These are phyloP conservation scores for Hypomecis atomaria DNA, from an alignment of 2,888 invertebrate genomes.

Conservation along the genomic window DNA sequence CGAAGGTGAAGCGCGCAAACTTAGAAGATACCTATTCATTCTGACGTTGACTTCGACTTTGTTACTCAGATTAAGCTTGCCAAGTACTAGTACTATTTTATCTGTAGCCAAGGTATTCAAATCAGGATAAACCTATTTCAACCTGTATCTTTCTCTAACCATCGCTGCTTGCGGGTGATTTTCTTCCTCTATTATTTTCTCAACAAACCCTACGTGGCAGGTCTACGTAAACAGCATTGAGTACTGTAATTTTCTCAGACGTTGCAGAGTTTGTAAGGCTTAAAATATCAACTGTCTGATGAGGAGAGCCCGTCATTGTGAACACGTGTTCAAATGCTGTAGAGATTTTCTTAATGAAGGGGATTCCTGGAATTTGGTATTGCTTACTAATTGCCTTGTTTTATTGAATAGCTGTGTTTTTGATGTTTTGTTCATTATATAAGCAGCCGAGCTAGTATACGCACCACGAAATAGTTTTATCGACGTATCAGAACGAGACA, in stretches of 20 bases:
- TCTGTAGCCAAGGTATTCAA: background rate
- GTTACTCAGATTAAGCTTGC: background rate
- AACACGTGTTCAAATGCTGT: conserved; percentile 10
- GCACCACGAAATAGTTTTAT: no score
- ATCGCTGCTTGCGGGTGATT: conserved; percentile 37
- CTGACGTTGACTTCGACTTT: background rate
- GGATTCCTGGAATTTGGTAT: conserved; percentile 7
- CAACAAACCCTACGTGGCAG: conserved; percentile 41
- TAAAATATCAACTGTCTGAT: conserved; percentile 25
- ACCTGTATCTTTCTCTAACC: conserved; percentile 12
- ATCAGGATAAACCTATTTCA: background rate
- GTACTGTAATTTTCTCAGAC: conserved; percentile 44
- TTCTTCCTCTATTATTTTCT: conserved; percentile 46
- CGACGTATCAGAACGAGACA: no score
- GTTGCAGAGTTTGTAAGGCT: conserved; percentile 21
- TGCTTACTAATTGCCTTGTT: background rate
- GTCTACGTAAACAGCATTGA: conserved; percentile 40
- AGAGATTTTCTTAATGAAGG: conserved; percentile 3
- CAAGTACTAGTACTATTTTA: no score
- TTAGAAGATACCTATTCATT: no score
- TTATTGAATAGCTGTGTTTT: no score
- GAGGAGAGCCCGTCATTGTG: conserved; percentile 14
- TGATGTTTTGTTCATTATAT: no score
- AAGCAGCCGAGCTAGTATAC: no score
- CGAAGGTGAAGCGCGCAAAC: no score